Percentiles rank a stretch among this genome's conserved stretches.
Evolutionary conservation across 2,888 invertebrate species (phyloP).

Genomic region (Oxycera nigricornis): DNA sequence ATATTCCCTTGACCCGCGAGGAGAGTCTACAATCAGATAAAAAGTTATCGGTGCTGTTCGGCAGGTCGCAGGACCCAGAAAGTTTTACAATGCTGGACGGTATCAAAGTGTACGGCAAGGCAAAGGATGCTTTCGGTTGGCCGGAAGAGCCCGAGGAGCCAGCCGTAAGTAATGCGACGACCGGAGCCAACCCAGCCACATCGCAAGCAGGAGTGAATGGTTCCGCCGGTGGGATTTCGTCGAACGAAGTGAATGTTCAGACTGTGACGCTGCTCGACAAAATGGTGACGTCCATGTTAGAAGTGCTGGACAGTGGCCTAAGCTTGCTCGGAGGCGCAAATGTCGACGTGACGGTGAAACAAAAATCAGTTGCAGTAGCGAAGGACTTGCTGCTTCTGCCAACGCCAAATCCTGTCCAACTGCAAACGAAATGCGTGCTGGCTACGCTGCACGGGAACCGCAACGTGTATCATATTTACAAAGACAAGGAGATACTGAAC

Average conservation of each 20-base stretch:
- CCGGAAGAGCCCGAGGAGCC: constrained; percentile 91
- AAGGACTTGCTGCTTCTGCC: constrained; percentile 68
- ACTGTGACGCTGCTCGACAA: constrained; percentile 63
- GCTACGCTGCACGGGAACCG: constrained; percentile 79
- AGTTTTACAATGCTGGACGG: constrained; percentile 93
- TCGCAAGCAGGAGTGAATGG: constrained; percentile 54
- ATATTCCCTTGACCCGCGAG: constrained; percentile 91
- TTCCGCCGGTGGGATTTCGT: constrained; percentile 41
- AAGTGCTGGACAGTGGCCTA: constrained; percentile 77
- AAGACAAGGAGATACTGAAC: constrained; percentile 85
- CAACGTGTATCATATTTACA: constrained; percentile 82
- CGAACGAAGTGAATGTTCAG: constrained; percentile 47
- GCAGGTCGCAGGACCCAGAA: constrained; percentile 85
- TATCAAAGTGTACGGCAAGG: constrained; percentile 93
- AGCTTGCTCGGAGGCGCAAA: constrained; percentile 63
- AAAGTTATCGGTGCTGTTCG: constrained; percentile 82
- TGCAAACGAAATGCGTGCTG: constrained; percentile 82
- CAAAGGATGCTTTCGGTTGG: constrained; percentile 96
- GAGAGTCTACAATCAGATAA: constrained; percentile 93
- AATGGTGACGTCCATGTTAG: constrained; percentile 72
- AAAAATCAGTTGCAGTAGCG: constrained; percentile 70
- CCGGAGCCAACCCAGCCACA: constrained; percentile 53
- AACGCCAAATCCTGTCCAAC: constrained; percentile 74
- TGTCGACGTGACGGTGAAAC: constrained; percentile 64
- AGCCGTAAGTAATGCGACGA: constrained; percentile 46